Base-by-base conservation (phyloP, 2,797 vertebrate genomes). In the Clarias pachynema region DNA sequence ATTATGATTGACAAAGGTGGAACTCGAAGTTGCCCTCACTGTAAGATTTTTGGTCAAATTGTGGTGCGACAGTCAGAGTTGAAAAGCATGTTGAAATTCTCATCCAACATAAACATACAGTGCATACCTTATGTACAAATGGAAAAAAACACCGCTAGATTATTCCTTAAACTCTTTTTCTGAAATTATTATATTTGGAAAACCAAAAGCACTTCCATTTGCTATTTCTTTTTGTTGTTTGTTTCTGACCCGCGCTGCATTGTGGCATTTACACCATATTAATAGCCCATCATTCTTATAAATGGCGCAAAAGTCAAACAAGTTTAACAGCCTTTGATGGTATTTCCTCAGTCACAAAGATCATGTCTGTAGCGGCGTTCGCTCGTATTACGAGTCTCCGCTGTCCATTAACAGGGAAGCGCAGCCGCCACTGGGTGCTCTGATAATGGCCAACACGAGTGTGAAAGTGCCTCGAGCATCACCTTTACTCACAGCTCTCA, bases 401-500 rank as follows among this genome's bases (percentile, higher is more conserved):
- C 65, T 79, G 29, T 87, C 63, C 68, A 75, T 86, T 87, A 84
- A 86, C 73, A 77, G 62, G 78, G 53, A 29, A 63, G 56, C 24
- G 73, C 40, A 62, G 60, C 59, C 57, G 70, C 79, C 66, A 24
- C 40, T 2, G 49, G 26, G 26, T 15, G 44, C 59, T 92, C 89
- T 69, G 57, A 63, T 93, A 92, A 94, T 91, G 92, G 91, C 87
- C 84, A 90, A 90, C 90, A 91, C 40, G 85, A 89, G 91, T 94
- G 93, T 89, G 93, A 92, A 94, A 93, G 90, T 91, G 91, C 92
- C 91, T 92, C 37, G 6, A 92, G 91, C 91, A 89, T 91, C 93
- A 87, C 91, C 90, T 90, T 91, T 92, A 91, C 92, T 95, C 91
- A 92, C 94, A 92, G 93, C 82, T 34, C 88, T 86, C 89, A 86